Base-by-base conservation (phyloP, 1,140 invertebrate genomes). In the Zaprionus ornatus region DNA sequence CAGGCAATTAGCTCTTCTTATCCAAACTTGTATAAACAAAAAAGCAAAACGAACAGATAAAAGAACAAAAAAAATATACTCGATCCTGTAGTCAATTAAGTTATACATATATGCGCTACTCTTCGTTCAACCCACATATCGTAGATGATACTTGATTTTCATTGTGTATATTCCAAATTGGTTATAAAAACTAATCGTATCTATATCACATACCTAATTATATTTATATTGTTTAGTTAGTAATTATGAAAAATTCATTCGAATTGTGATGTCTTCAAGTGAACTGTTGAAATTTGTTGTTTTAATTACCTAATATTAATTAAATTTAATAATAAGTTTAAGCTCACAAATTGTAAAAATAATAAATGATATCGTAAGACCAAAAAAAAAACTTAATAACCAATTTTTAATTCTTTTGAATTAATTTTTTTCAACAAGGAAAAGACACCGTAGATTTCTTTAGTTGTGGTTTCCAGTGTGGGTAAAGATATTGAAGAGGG, bases 231-330 rank as follows among this genome's bases (percentile, higher is more conserved):
- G 77, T 74, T 84, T 88, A 87, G 79, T 77, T 80, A 80, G 74
- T 73, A 52, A 70, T 78, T 67, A 82, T 65, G 48, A 72, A 45
- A 63, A 86, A 73, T 66, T 10, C 64, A 75, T 90, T 84, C 70
- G 74, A 76, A 84, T 84, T 88, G 84, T 88, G 85, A 88, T 88
- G 84, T 79, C 74, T 80, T 90, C 74, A 87, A 88, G 84, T 88
- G 74, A 84, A 90, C 81, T 88, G 84, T 88, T 88, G 85, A 90
- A 88, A 88, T 88, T 88, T 80, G 13, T 81, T 81, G 80, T 79
- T 79, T 88, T 84, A 73, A 67, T 60, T 73, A 54, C 45, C 52
- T 75, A 70, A 66, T 57, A 32, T 62, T 73, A 74, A 62, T 13
- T 74, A 77, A 32, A 27, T 45, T 45, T 45, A 19, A 29, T 77